Evolutionary conservation across 2,797 vertebrate species (phyloP), one percentile per base, ranked within the genome.

Genomic region (Galago senegalensis): DNA sequence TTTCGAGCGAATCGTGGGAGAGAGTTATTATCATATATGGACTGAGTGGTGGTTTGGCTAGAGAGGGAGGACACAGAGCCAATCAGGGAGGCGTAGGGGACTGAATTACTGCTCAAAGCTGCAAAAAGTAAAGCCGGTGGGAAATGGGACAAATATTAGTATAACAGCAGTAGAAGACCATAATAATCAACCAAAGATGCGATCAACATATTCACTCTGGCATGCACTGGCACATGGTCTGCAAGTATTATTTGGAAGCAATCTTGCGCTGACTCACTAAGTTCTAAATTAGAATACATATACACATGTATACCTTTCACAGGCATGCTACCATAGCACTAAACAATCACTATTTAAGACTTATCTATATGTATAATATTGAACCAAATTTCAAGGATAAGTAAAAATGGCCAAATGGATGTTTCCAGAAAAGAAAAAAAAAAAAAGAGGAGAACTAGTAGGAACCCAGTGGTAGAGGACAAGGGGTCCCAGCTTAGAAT

Each of bases 61-160:
- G 99, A 99, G 98, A 99, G 98, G 98, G 98, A 99, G 98, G 98
- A 99, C 98, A 99, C 98, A 98, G 99, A 99, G 98, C 98, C 99
- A 99, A 99, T 98, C 98, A 99, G 98, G 96, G 98, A 99, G 97
- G 98, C 98, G 98, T 99, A 99, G 98, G 98, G 98, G 98, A 98
- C 98, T 98, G 98, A 99, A 98, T 98, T 98, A 99, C 98, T 99
- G 98, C 98, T 99, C 98, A 98, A 98, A 99, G 98, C 98, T 99
- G 98, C 97, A 98, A 99, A 99, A 98, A 98, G 98, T 98, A 99
- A 99, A 99, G 98, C 98, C 98, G 98, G 97, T 98, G 20, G 98
- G 98, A 99, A 98, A 99, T 94, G 98, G 98, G 98, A 99, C 98
- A 99, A 97, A 98, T 98, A 98, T 99, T 99, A 99, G 98, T 98